Evolutionary conservation across 2,888 invertebrate genomes (phyloP).

Genomic region (Amphiduros pacificus): DNA sequence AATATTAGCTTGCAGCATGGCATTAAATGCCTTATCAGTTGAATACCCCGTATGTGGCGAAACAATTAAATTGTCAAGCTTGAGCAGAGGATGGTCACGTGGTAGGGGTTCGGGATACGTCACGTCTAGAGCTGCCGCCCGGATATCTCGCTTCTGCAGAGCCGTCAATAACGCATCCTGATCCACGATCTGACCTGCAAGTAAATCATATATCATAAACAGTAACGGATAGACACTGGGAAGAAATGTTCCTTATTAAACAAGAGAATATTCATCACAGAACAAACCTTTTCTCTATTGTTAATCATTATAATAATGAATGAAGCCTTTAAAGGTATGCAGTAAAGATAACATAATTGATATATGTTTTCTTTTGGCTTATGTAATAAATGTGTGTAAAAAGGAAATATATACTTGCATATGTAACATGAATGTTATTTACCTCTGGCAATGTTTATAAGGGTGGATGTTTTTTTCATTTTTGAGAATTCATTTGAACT

Average conservation of each 20-base stretch:
- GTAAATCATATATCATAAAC: background rate
- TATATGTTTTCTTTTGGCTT: too few species aligned
- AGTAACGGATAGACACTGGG: too few species aligned
- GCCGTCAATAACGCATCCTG: slow-evolving; percentile 32
- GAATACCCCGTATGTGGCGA: slow-evolving; percentile 28
- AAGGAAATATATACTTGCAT: background rate
- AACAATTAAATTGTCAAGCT: slow-evolving; percentile 28
- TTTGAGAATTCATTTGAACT: slow-evolving; percentile 16
- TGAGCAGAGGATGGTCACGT: slow-evolving; percentile 27
- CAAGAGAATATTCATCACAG: too few species aligned
- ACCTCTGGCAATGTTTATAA: slow-evolving; percentile 30
- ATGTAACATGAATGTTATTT: too few species aligned
- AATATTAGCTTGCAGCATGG: background rate
- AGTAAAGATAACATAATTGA: too few species aligned
- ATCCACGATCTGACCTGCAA: slow-evolving; percentile 29
- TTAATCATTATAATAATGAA: too few species aligned
- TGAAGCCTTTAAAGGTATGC: too few species aligned
- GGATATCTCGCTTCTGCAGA: slow-evolving; percentile 23
- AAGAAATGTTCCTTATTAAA: too few species aligned
- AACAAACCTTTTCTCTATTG: too few species aligned
- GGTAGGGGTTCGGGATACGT: slow-evolving; percentile 35
- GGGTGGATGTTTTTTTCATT: slow-evolving; percentile 27
- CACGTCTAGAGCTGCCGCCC: slow-evolving; percentile 34
- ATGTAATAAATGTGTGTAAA: background rate
- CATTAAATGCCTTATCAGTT: background rate